These are phyloP conservation scores for Pipistrellus pipistrellus DNA, from an alignment of 2,797 vertebrate genomes.

Conservation along the genomic window DNA sequence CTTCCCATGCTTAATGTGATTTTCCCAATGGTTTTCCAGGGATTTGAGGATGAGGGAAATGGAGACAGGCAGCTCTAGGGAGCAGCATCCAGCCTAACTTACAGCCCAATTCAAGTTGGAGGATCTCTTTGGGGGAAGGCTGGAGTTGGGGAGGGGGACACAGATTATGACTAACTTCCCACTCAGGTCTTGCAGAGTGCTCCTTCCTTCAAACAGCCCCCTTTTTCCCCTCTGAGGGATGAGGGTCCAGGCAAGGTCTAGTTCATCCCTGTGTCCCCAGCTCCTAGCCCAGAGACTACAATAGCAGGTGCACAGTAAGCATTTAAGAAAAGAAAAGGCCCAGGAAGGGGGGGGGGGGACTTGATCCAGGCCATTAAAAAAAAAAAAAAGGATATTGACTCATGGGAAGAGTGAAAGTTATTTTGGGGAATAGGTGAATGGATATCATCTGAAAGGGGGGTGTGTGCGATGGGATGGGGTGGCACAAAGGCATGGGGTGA, in stretches of 20 bases:
- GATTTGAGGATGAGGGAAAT: not conserved
- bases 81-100: not conserved
- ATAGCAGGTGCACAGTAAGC: not conserved
- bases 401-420: conserved; percentile 17
- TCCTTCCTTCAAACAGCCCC: not conserved
- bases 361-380: conserved; percentile 8
- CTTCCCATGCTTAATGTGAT: not conserved
- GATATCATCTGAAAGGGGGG: not conserved
- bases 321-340: not conserved
- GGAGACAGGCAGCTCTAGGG: not conserved
- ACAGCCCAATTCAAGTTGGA: not conserved
- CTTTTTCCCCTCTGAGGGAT: not conserved
- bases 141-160: not conserved
- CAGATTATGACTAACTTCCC: not conserved
- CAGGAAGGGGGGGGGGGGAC: not conserved
- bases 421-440: not conserved
- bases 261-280: not conserved
- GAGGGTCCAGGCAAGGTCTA: not conserved
- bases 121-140: not conserved
- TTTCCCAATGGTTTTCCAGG: not conserved
- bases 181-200: not conserved
- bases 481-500: not conserved
- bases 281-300: not conserved
- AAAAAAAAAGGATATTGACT: not conserved
- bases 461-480: not conserved